phyloP scores from a whole-genome alignment of 2,888 invertebrate species.

The Lithosia quadra region DNA sequence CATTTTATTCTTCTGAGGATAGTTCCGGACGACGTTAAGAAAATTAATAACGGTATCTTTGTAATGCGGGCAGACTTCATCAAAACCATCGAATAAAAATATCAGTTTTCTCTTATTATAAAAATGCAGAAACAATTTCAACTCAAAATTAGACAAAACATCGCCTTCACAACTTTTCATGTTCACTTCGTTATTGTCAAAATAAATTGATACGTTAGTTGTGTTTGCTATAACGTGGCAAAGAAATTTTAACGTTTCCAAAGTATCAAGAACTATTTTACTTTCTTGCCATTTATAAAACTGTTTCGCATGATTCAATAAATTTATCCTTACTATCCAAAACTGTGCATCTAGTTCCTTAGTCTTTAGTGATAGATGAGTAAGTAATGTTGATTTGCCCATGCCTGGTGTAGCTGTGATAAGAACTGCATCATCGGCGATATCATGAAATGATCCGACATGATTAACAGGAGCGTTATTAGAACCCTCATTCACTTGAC shows the following conservation, averaged over 20 bases:
- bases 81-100: conserved; percentile 26
- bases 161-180: conserved; percentile 1
- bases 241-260: conserved; percentile 7
- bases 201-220: neutral
- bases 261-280: neutral
- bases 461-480: neutral
- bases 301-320: conserved; percentile 14
- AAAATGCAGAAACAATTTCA: conserved; percentile 18
- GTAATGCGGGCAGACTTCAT: conserved; percentile 22
- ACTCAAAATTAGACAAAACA: conserved; percentile 1
- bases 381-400: conserved; percentile 37
- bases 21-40: conserved; percentile 8
- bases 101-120: conserved; percentile 23
- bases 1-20: conserved; percentile 15
- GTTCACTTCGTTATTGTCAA: conserved; percentile 4
- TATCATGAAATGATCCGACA: conserved; percentile 14
- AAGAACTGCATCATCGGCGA: conserved; percentile 11
- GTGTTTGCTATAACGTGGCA: conserved; percentile 7
- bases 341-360: conserved; percentile 1
- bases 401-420: conserved; percentile 25
- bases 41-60: conserved; percentile 12
- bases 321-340: conserved; percentile 23
- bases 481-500: neutral
- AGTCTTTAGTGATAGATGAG: conserved; percentile 18
- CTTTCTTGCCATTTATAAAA: conserved; percentile 12